Base-by-base conservation (phyloP, 2,888 invertebrate species). In the Andrena chrysosceles region DNA sequence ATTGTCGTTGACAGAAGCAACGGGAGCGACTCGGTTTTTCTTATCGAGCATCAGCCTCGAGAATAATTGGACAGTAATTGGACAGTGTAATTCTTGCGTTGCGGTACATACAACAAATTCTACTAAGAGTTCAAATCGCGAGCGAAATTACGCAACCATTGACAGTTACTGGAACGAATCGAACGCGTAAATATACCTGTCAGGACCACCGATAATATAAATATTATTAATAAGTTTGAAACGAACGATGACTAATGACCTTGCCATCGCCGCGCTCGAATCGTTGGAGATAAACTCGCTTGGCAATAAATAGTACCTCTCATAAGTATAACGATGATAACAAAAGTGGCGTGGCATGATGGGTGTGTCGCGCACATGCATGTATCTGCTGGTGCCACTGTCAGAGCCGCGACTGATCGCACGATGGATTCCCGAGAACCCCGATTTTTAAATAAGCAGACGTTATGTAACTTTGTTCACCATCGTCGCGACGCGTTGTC, bases 211-310 rank as follows among this genome's bases (percentile, higher is more conserved):
- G 78, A 60, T 66, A 71, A 31, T 23, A 16, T 48, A 54, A 70
- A 72, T 42, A 74, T 75, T 56, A 59, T 23, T 13, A 60, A 75
- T 54, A 68, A 52, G 33, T 29, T 29, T 8, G 31, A 66, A 59
- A 48, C 60, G 54, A 72, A 29, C 8, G 56, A 59, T 77, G 83
- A 83, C 66, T 73, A 79, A 79, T 60, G 13, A 13, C 23, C 35
- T 8, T 26, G 20, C 48, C 31, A 52, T 70, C 31, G 48, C 66
- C 23, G 54, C 62, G 62, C 26, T 70, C 33, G 49, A 49, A 6
- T 16, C 33, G 42, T 59, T n/a, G 16, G 31, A 20, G 73, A 75
- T 77, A 49, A 69, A 33, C 33, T 10, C 5, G 4, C 20, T 7
- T 16, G 49, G 31, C 7, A 78, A 63, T 69, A 74, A 62, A 63